Percentiles rank a stretch among this genome's conserved stretches.
These are phyloP conservation scores for Sialia sialis DNA, from an alignment of 2,113 vertebrate species.

Conservation along the genomic window DNA sequence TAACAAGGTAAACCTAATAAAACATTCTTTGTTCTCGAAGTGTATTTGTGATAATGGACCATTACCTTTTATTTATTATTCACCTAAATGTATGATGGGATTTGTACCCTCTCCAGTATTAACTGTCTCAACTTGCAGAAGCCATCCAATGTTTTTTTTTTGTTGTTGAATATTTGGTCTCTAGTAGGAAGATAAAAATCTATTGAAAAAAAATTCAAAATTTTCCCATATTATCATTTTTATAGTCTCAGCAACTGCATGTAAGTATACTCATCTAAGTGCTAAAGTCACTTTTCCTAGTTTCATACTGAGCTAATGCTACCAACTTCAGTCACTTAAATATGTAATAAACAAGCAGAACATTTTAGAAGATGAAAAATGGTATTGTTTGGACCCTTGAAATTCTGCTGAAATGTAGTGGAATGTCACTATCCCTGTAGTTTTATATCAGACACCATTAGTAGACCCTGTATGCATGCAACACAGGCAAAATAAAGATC, in stretches of 20 bases:
- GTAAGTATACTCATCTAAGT: not conserved
- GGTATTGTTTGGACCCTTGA: not conserved
- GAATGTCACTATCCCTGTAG: not conserved
- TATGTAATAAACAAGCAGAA: not conserved
- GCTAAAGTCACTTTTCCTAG: not conserved
- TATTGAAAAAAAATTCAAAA: not conserved
- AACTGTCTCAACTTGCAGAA: not conserved
- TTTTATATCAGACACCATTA: not conserved
- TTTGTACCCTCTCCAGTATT: not conserved
- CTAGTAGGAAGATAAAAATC: not conserved
- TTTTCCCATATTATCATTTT: not conserved
- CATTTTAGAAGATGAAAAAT: not conserved
- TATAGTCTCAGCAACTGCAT: not conserved
- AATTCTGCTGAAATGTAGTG: not conserved
- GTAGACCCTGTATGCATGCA: not conserved
- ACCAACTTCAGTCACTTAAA: not conserved
- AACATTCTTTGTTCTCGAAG: conserved; percentile 62
- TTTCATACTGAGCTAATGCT: not conserved
- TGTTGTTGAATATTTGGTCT: not conserved
- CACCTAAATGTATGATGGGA: conserved; percentile 41
- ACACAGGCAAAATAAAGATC: not conserved
- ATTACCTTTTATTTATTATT: conserved; percentile 69
- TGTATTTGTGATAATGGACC: conserved; percentile 37
- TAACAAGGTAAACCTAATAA: conserved; percentile 70
- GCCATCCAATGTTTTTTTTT: not conserved